Percentiles rank a stretch among this genome's conserved stretches.
phyloP scores from a whole-genome alignment of 2,888 invertebrate genomes.

The Ophraella communa region DNA sequence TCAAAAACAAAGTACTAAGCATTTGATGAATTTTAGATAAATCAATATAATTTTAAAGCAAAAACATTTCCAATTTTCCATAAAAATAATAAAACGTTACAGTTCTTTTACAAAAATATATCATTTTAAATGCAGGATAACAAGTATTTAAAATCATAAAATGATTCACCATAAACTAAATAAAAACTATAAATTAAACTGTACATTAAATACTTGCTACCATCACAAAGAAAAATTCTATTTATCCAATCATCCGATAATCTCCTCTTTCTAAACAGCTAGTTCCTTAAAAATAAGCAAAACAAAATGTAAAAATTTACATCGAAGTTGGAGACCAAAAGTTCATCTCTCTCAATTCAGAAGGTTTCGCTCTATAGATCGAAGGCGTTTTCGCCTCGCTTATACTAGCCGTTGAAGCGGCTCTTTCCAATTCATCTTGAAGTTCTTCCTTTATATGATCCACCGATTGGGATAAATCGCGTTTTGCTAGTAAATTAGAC shows the following conservation, averaged over 20 bases:
- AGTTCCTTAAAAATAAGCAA: too few relatives aligned
- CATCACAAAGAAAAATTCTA: not conserved
- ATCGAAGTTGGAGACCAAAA: constrained; percentile 87
- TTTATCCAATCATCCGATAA: not conserved
- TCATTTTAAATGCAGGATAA: too few relatives aligned
- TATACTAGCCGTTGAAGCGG: constrained; percentile 43
- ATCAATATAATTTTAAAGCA: too few relatives aligned
- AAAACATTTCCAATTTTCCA: too few relatives aligned
- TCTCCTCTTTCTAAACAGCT: not conserved
- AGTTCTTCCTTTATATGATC: constrained; percentile 69
- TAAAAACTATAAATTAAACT: too few relatives aligned
- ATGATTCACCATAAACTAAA: too few relatives aligned
- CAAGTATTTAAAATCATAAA: too few relatives aligned
- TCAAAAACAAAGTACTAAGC: too few relatives aligned
- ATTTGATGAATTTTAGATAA: too few relatives aligned
- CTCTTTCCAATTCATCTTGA: constrained; percentile 49
- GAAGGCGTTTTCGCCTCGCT: constrained; percentile 51
- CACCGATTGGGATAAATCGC: constrained; percentile 67
- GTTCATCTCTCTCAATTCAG: constrained; percentile 81
- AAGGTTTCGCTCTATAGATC: constrained; percentile 67
- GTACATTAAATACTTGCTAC: too few relatives aligned
- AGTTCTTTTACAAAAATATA: too few relatives aligned
- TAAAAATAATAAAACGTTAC: too few relatives aligned
- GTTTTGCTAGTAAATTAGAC: constrained; percentile 70
- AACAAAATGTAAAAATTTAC: constrained; percentile 58